Conservation (phyloP, 2,113 vertebrate genomes). For the Terrapene triunguis region DNA sequence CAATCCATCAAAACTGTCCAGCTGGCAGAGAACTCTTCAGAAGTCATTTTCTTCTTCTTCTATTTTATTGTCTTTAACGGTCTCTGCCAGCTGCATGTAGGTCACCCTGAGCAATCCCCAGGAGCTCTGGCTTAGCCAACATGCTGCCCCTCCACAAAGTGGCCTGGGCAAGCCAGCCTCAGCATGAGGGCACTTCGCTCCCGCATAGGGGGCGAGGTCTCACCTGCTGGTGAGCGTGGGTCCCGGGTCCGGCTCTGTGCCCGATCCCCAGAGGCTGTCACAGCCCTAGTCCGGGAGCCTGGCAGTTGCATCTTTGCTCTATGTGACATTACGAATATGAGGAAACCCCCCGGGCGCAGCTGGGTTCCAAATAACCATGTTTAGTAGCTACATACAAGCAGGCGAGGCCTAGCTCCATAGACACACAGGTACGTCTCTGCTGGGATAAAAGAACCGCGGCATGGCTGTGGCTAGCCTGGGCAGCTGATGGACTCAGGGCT, state of each 20-base stretch:
- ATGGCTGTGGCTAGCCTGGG: too few species aligned
- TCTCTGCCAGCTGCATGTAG: not conserved
- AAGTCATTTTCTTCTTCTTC: not conserved
- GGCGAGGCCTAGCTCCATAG: too few species aligned
- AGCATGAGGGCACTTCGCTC: not conserved
- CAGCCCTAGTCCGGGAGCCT: not conserved
- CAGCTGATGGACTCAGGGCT: too few species aligned
- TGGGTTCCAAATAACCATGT: too few species aligned
- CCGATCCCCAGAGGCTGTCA: not conserved
- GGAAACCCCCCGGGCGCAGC: too few species aligned
- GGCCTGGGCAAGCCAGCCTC: not conserved
- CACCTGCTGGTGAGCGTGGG: not conserved
- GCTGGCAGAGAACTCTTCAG: not conserved
- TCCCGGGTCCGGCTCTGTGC: not conserved
- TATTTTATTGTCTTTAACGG: not conserved
- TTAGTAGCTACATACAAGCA: too few species aligned
- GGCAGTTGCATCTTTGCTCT: not conserved
- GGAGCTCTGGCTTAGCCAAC: not conserved
- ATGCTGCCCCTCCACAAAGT: not conserved
- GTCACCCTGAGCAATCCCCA: not conserved
- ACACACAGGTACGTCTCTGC: too few species aligned
- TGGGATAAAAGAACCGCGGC: too few species aligned
- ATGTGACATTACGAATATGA: not conserved
- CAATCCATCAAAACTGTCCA: not conserved
- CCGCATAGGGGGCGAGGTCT: not conserved